phyloP scores from a whole-genome alignment of 2,888 invertebrate genomes.

The Hirtodrosophila trivittata region DNA sequence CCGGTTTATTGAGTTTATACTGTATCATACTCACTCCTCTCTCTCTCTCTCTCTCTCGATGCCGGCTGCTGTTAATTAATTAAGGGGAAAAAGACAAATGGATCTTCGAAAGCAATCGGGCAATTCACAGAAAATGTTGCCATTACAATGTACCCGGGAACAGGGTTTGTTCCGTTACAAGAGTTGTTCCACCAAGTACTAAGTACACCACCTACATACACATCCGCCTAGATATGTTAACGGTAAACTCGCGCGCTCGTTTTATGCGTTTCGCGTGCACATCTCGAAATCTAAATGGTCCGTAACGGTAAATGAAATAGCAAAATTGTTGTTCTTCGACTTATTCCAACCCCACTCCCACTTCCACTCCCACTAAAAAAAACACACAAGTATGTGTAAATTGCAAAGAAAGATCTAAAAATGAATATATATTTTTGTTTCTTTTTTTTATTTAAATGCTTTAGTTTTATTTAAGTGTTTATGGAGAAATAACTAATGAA shows the following conservation, averaged over 20 bases:
- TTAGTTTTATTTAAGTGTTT: conserved; percentile 77
- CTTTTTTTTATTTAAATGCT: conserved; percentile 64
- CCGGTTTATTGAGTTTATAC: too few relatives aligned
- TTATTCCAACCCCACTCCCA: conserved; percentile 22
- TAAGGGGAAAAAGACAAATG: conserved; percentile 14
- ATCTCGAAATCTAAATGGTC: conserved; percentile 79
- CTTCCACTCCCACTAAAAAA: conserved; percentile 3
- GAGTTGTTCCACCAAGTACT: conserved; percentile 19
- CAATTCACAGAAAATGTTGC: conserved; percentile 28
- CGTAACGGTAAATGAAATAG: conserved; percentile 77
- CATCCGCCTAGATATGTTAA: conserved; percentile 65
- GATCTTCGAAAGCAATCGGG: conserved; percentile 17
- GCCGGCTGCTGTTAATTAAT: too few relatives aligned
- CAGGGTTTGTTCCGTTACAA: not conserved
- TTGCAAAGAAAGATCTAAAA: conserved; percentile 68
- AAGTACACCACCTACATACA: conserved; percentile 42
- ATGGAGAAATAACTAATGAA: conserved; percentile 78
- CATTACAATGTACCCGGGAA: conserved; percentile 32
- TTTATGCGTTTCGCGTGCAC: conserved; percentile 78
- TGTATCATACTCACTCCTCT: too few relatives aligned
- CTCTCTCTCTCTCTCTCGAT: too few relatives aligned
- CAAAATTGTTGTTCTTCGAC: conserved; percentile 54
- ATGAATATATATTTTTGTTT: conserved; percentile 27
- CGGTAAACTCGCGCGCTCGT: conserved; percentile 75
- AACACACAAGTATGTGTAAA: conserved; percentile 36